These are phyloP conservation scores for Hirundo rustica DNA, from an alignment of 2,797 vertebrate species.

Conservation along the genomic window DNA sequence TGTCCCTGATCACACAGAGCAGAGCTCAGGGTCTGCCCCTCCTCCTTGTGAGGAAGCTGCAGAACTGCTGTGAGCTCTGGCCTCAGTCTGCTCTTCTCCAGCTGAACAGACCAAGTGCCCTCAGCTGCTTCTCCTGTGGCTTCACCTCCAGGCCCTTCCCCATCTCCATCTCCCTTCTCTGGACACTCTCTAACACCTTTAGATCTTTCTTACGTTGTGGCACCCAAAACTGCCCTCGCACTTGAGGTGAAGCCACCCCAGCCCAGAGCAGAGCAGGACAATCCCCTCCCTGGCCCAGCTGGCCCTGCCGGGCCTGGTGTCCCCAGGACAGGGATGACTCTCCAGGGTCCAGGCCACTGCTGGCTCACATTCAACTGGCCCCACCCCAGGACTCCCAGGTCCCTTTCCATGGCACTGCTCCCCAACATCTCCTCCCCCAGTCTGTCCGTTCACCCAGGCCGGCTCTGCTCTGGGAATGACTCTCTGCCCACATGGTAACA, in stretches of 20 bases:
- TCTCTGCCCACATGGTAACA: background rate
- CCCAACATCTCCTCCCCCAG: background rate
- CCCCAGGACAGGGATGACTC: background rate
- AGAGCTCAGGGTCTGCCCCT: background rate
- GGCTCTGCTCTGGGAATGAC: background rate
- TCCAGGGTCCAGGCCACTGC: background rate
- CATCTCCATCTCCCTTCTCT: background rate
- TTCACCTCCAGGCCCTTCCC: background rate
- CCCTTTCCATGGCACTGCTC: fast-evolving
- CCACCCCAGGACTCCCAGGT: fast-evolving
- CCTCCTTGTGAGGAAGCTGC: fast-evolving
- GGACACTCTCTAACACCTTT: too few species aligned
- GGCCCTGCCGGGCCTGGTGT: background rate
- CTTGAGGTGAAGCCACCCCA: fast-evolving
- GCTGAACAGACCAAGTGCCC: background rate
- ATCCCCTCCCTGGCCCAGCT: background rate
- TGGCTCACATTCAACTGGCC: background rate
- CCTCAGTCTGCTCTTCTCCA: background rate
- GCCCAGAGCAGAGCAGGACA: background rate
- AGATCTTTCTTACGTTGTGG: too few species aligned
- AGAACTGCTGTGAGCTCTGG: background rate
- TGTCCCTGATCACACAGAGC: background rate
- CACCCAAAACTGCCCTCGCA: background rate
- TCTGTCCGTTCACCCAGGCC: background rate
- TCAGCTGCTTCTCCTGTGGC: fast-evolving